Base-by-base conservation (phyloP, 2,888 invertebrate species). In the Eucera pruinosa region DNA sequence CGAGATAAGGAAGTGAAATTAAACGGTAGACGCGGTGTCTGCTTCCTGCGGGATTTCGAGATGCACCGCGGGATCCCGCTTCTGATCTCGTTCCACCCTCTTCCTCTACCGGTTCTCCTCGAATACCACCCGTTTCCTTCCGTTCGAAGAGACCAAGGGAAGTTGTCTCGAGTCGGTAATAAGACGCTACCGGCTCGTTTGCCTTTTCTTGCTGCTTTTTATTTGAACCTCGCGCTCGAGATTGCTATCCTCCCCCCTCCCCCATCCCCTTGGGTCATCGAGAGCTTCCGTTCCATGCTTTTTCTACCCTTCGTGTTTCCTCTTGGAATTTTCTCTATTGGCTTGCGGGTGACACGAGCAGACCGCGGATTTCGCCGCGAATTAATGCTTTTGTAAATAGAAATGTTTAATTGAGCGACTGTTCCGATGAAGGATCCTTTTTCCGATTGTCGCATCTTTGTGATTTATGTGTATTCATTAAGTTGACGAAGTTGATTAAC, bases 1-100 rank as follows among this genome's bases (percentile, higher is more conserved):
- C 83, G 47, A 69, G 76, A 71, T 55, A 68, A 48, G 66, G 64
- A 60, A 75, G 81, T 75, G 81, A 81, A 84, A 84, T 84, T 84
- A 84, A 84, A 82, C 77, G 85, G 74, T 69, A 54, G 67, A 64
- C 65, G 52, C 61, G 61, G 72, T 69, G 78, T 74, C 78, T 78
- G 55, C 48, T 73, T 82, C 76, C 82, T 27, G 58, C 55, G 84
- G 80, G 84, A 78, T 80, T 76, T 74, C 73, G 54, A 72, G 77
- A 78, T 73, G 77, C 80, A 58, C 58, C 73, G 48, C 48, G 68
- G 55, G 9, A 36, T 36, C 18, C 41, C n/a, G 20, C 47, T 36
- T 45, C 47, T 27, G 55, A 45, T 48, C 43, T 54, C 58, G 23
- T 78, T 65, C 45, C 54, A 20, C 2, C 15, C n/a, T 2, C 23